A percentile compares a stretch with the other conserved stretches of the same genome.
These are phyloP conservation scores for Anoplopoma fimbria DNA, from an alignment of 2,113 vertebrate species.

Conservation along the genomic window DNA sequence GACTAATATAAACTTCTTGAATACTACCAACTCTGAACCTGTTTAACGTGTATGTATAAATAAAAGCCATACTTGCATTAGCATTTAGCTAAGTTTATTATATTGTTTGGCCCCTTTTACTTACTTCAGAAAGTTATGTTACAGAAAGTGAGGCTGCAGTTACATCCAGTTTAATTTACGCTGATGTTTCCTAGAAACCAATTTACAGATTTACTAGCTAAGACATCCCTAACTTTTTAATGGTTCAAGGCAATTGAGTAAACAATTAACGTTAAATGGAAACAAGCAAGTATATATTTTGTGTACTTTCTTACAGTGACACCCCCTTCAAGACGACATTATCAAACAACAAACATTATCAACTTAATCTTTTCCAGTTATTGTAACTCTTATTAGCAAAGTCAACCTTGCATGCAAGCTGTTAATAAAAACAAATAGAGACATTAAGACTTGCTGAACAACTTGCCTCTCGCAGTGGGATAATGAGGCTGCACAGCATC, in stretches of 20 bases:
- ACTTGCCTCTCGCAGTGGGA: conserved; percentile 93
- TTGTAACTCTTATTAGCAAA: neutral
- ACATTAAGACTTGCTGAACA: neutral
- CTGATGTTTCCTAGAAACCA: neutral
- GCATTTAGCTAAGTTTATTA: neutral
- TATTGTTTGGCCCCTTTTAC: too few species aligned
- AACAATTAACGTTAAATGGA: neutral
- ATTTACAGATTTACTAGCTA: neutral
- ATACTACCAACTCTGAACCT: neutral
- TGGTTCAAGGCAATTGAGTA: neutral
- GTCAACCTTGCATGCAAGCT: neutral
- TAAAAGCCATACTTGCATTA: neutral
- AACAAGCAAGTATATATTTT: neutral
- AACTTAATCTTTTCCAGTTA: neutral
- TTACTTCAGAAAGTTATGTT: neutral
- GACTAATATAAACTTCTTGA: neutral
- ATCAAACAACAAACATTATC: neutral
- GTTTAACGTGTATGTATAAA: neutral
- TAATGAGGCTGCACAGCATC: conserved; percentile 95
- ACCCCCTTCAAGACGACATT: neutral
- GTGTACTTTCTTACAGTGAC: neutral
- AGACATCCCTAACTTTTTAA: neutral
- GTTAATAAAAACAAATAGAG: neutral
- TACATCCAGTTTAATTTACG: neutral
- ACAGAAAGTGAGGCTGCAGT: neutral